Evolutionary conservation across 2,797 vertebrate species (phyloP).

Genomic region (Tamandua tetradactyla): DNA sequence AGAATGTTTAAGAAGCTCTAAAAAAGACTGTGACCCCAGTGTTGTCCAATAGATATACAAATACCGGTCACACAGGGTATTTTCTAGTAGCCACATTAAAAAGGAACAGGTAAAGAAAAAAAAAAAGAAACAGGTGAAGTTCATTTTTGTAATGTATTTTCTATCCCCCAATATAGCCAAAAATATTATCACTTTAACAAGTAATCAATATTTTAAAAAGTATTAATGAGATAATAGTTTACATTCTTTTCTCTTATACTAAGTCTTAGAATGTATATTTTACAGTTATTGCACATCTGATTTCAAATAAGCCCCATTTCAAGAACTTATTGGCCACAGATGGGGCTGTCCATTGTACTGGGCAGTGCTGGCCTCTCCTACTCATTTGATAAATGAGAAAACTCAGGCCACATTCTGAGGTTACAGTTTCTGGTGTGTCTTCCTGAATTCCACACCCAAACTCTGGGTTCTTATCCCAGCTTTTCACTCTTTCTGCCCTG

Average conservation of each 20-base stretch:
- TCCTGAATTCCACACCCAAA: neutral
- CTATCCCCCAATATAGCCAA: neutral
- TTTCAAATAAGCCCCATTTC: neutral
- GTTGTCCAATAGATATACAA: neutral
- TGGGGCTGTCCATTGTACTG: neutral
- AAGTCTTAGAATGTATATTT: neutral
- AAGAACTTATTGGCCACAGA: neutral
- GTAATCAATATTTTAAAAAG: neutral
- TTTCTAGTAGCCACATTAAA: neutral
- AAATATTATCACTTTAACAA: neutral
- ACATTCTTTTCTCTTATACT: neutral
- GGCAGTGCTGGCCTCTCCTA: neutral
- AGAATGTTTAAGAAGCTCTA: neutral
- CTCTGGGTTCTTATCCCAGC: neutral
- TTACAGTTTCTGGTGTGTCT: neutral
- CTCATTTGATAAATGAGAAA: neutral
- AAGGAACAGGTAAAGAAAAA: conserved; percentile 14
- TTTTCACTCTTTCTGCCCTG: neutral
- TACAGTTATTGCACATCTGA: neutral
- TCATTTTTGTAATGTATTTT: conserved; percentile 20
- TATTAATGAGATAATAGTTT: neutral
- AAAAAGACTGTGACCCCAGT: neutral
- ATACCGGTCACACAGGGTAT: neutral
- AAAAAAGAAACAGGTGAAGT: neutral
- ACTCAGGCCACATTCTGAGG: neutral